A percentile compares a stretch with the other conserved stretches of the same genome.
Evolutionary conservation across 2,797 vertebrate genomes (phyloP).

Genomic region (Lithobates pipiens): DNA sequence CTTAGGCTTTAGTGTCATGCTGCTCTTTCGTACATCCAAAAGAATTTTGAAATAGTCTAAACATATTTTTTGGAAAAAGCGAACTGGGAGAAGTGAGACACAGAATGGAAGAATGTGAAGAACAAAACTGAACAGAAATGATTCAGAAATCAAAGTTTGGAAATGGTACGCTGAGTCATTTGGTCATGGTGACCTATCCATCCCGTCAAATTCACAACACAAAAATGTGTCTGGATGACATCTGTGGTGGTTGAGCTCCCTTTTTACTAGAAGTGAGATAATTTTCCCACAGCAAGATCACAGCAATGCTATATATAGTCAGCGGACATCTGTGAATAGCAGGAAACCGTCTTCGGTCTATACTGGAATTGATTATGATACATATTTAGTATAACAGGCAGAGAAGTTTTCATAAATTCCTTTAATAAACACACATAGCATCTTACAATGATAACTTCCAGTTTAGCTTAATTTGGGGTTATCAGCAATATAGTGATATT

Average conservation of each 20-base stretch:
- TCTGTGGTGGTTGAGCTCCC: neutral
- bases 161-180: neutral
- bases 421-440: no score
- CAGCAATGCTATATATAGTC: slow-evolving; percentile 9
- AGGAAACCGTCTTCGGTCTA: neutral
- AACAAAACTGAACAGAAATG: slow-evolving; percentile 34
- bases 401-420: no score
- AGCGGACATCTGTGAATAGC: neutral
- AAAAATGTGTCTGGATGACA: slow-evolving; percentile 18
- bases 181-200: slow-evolving; percentile 7
- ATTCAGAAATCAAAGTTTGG: slow-evolving; percentile 9
- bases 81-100: neutral
- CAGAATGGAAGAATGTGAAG: neutral
- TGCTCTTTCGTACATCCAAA: no score
- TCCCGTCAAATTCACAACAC: slow-evolving; percentile 5
- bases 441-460: no score
- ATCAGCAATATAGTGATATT: no score
- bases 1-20: no score
- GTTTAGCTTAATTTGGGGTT: no score
- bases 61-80: neutral
- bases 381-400: no score
- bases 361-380: neutral
- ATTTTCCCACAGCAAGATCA: slow-evolving; percentile 7
- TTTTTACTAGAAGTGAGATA: slow-evolving; percentile 31
- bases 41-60: slow-evolving; percentile 8